Base-by-base conservation (phyloP, 2,797 vertebrate genomes). In the Limnodromus scolopaceus region DNA sequence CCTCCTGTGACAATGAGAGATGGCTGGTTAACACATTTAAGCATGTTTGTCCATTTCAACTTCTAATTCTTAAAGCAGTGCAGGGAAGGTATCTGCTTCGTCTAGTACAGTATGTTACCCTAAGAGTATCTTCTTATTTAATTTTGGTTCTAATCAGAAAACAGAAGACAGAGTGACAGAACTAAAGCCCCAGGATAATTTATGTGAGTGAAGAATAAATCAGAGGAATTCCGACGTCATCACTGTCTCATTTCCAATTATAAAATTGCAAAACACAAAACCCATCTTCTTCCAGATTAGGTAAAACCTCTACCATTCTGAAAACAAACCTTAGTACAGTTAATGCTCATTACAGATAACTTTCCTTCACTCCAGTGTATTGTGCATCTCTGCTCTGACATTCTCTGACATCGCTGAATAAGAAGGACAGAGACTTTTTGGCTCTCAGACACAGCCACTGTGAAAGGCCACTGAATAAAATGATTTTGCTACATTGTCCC, bases 401-500 rank as follows among this genome's bases (percentile, higher is more conserved):
- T 49, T 81, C 69, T 85, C 81, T 84, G 91, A 82, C 74, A 60
- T 13, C 11, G 0, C 43, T 46, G 46, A 43, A 19, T 39, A 84
- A 28, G 39, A n/a, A 79, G 22, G 63, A 43, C 13, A 5, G 54
- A n/a, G 39, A 24, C 14, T 41, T 80, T 70, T 18, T 93, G 43
- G 60, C 45, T 84, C 85, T 87, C 12, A 10, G 51, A 66, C 41
- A 43, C 25, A 75, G 89, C 45, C 92, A 39, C 91, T 68, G 53
- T 71, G 75, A 85, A 91, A 83, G 76, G 81, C 61, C 87, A 68
- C 27, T 6, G 64, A 89, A 86, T 41, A 95, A 93, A 96, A 91
- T 60, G 17, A 75, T 84, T 89, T 83, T 89, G 71, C 43, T 85
- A 89, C 79, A 43, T 23, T 80, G 95, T 96, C 95, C 89, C 75